Evolutionary conservation across 2,113 vertebrate genomes (phyloP).

Genomic region (Pardalotus punctatus): DNA sequence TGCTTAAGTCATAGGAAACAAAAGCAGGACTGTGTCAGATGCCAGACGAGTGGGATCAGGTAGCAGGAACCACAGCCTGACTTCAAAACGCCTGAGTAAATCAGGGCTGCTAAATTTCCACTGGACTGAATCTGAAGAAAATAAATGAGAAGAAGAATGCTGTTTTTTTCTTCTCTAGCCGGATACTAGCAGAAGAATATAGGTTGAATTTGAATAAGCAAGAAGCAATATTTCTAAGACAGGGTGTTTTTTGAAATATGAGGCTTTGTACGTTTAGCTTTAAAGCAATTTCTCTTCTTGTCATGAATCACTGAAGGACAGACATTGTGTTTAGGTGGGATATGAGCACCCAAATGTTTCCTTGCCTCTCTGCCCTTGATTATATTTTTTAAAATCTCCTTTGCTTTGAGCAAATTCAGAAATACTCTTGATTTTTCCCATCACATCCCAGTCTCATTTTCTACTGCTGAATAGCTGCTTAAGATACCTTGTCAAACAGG

Average conservation of each 20-base stretch:
- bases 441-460: background rate
- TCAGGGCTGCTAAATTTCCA: conserved; percentile 39
- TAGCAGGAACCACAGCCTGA: conserved; percentile 52
- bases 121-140: conserved; percentile 21
- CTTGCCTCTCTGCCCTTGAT: background rate
- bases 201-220: background rate
- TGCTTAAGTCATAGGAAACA: conserved; percentile 63
- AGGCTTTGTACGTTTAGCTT: background rate
- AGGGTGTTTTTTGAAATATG: background rate
- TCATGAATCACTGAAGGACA: background rate
- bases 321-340: background rate
- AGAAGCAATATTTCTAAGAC: background rate
- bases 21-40: conserved; percentile 64
- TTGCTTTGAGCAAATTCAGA: background rate
- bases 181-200: background rate
- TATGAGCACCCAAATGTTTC: background rate
- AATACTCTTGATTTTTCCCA: background rate
- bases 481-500: background rate
- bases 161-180: background rate
- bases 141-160: background rate
- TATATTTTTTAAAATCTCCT: background rate
- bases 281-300: conserved; percentile 11
- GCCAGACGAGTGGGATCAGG: conserved; percentile 65
- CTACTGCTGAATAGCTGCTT: background rate
- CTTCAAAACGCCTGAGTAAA: conserved; percentile 46